Percentiles rank a stretch among this genome's conserved stretches.
Conservation (phyloP, 2,797 vertebrate genomes). For the Triplophysa yarkandensis region DNA sequence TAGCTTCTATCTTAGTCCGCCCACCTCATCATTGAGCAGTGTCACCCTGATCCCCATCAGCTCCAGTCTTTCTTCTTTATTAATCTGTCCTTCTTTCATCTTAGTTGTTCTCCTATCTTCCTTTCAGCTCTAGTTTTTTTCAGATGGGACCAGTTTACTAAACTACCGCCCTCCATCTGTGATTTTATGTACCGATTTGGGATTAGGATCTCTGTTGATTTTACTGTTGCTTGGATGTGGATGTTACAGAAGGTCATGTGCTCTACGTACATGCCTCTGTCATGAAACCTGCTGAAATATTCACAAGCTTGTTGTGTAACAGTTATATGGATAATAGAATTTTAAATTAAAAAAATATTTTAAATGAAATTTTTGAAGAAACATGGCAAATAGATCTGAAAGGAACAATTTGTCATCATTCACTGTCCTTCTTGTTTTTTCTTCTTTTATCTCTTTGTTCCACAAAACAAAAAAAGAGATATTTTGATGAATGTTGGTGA, state of each 20-base stretch:
- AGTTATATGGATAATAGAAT: not conserved
- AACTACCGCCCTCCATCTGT: not conserved
- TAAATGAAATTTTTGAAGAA: too few relatives aligned
- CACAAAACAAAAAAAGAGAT: too few relatives aligned
- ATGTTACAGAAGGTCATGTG: not conserved
- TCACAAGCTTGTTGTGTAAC: not conserved
- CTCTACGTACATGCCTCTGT: not conserved
- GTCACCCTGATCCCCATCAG: constrained; percentile 52
- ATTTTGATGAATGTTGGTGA: too few relatives aligned
- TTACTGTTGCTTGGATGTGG: not conserved
- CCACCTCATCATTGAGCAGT: constrained; percentile 43
- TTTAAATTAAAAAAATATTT: too few relatives aligned
- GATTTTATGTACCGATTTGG: not conserved
- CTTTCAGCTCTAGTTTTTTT: not conserved
- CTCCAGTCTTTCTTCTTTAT: constrained; percentile 12
- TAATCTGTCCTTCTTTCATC: constrained; percentile 9
- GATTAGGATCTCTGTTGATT: not conserved
- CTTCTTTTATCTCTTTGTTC: too few relatives aligned
- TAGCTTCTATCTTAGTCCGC: constrained; percentile 50
- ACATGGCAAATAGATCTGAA: too few relatives aligned
- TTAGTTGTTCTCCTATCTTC: not conserved
- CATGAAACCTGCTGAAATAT: not conserved
- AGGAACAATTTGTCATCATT: too few relatives aligned
- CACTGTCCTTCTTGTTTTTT: too few relatives aligned
- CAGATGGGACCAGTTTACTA: not conserved